Conservation (phyloP, 2,888 invertebrate species). For the Periphyllus acericola region DNA sequence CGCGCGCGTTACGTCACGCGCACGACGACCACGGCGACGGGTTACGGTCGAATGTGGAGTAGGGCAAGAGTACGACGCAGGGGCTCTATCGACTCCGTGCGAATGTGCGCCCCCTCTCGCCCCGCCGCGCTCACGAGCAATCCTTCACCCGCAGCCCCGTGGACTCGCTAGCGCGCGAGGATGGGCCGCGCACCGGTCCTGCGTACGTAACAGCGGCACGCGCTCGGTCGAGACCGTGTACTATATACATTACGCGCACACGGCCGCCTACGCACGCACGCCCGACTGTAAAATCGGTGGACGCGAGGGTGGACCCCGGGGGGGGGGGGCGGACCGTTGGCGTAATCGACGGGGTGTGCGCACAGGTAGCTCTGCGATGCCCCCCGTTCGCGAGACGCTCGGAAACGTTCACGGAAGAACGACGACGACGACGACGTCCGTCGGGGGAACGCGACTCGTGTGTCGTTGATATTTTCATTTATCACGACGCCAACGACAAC, state of each 20-base stretch:
- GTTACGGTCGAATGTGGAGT: constrained; percentile 53
- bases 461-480: not conserved
- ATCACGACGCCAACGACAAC: not conserved
- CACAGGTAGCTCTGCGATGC: not conserved
- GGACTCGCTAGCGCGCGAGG: not conserved
- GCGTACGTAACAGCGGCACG: not conserved
- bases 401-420: not conserved
- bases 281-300: not conserved
- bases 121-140: too few relatives aligned
- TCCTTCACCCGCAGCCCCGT: too few relatives aligned
- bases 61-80: constrained; percentile 55
- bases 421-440: not conserved
- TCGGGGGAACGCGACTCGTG: not conserved
- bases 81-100: constrained; percentile 57
- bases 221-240: not conserved
- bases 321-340: not conserved
- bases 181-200: not conserved
- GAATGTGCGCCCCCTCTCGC: not conserved
- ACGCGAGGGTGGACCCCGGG: not conserved
- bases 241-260: not conserved
- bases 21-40: not conserved
- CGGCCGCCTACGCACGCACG: not conserved
- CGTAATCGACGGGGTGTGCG: not conserved
- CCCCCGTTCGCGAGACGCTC: not conserved
- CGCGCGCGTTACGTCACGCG: constrained; percentile 51